Evolutionary conservation across 2,888 invertebrate species (phyloP).

Genomic region (Acrobeloides nanus): DNA sequence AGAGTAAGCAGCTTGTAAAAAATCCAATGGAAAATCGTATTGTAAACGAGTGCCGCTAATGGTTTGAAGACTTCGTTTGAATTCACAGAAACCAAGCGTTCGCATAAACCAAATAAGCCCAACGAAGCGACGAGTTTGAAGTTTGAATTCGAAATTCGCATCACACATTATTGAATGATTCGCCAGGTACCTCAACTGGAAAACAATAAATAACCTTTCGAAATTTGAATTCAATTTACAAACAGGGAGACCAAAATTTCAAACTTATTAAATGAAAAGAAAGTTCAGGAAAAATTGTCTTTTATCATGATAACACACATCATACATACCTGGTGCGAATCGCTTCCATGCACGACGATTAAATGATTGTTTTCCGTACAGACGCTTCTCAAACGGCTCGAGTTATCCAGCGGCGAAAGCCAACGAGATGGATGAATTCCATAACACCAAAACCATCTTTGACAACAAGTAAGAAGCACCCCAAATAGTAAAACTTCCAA

Average conservation of each 20-base stretch:
- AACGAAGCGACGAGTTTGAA: constrained; percentile 21
- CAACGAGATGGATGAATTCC: too few species aligned
- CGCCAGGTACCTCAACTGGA: constrained; percentile 25
- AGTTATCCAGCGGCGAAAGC: constrained; percentile 28
- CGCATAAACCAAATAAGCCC: constrained; percentile 35
- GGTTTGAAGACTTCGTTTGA: too few species aligned
- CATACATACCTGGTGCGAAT: constrained; percentile 18
- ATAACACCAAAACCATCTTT: too few species aligned
- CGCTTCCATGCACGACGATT: constrained; percentile 24
- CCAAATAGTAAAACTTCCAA: too few species aligned
- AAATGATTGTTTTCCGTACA: constrained; percentile 37
- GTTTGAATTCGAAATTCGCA: constrained; percentile 10
- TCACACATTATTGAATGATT: constrained; percentile 27
- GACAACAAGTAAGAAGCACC: too few species aligned
- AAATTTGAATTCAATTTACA: not conserved
- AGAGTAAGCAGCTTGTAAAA: constrained; percentile 42
- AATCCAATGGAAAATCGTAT: constrained; percentile 40
- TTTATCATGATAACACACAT: not conserved
- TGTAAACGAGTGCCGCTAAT: too few species aligned
- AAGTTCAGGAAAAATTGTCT: constrained; percentile 5
- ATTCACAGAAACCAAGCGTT: constrained; percentile 34
- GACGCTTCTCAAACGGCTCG: constrained; percentile 16
- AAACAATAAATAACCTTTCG: too few species aligned
- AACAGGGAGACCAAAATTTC: not conserved
- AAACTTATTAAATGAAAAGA: not conserved